Conservation (phyloP, 2,113 vertebrate genomes). For the Astatoreochromis straeleni region DNA sequence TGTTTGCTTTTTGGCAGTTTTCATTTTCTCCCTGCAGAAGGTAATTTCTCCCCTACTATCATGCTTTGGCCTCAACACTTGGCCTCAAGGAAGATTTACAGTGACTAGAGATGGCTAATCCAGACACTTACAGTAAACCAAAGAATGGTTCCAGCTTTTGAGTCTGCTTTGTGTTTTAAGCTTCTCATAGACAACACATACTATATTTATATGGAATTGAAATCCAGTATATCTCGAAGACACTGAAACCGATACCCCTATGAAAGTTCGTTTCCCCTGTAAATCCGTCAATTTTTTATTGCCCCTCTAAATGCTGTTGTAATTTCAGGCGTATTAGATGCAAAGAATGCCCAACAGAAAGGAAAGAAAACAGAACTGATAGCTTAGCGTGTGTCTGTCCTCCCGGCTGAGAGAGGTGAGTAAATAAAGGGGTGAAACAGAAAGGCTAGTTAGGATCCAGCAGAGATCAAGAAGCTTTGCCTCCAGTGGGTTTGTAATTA, state of each 20-base stretch:
- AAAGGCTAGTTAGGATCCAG: slow-evolving; percentile 53
- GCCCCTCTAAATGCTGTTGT: slow-evolving; percentile 28
- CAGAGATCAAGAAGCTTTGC: slow-evolving; percentile 63
- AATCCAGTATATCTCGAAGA: not conserved
- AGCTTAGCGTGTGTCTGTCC: slow-evolving; percentile 55
- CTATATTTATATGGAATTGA: not conserved
- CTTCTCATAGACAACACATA: not conserved
- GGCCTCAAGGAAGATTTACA: not conserved
- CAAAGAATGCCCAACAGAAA: slow-evolving; percentile 33
- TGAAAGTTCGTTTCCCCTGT: not conserved
- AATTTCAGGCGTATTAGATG: slow-evolving; percentile 47
- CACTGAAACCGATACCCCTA: not conserved
- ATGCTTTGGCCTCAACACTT: not conserved
- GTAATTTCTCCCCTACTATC: slow-evolving; percentile 12
- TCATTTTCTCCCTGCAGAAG: slow-evolving; percentile 25
- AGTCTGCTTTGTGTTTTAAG: not conserved
- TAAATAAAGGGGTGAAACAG: slow-evolving; percentile 44
- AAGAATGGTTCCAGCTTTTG: not conserved
- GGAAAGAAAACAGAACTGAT: slow-evolving; percentile 53
- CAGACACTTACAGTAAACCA: slow-evolving; percentile 10
- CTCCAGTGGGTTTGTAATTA: slow-evolving; percentile 67
- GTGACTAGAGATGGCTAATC: slow-evolving; percentile 11
- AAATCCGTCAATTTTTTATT: slow-evolving; percentile 16
- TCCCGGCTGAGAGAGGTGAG: slow-evolving; percentile 44
- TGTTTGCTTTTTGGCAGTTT: slow-evolving; percentile 21